These are phyloP conservation scores for Apis florea DNA, from an alignment of 1,140 invertebrate species.

Conservation along the genomic window DNA sequence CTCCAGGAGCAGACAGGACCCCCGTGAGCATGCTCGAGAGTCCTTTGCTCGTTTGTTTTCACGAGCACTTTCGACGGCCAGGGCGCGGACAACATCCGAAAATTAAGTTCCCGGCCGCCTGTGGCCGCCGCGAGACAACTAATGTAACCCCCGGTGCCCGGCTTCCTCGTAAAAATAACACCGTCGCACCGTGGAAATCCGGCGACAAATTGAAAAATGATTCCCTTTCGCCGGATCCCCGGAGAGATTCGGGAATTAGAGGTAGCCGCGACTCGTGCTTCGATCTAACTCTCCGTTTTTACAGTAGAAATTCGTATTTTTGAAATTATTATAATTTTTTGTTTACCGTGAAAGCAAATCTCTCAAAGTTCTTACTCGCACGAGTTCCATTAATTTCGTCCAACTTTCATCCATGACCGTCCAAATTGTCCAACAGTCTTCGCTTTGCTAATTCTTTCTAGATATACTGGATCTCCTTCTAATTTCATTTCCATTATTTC, in stretches of 20 bases:
- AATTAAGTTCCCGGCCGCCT: constrained; percentile 55
- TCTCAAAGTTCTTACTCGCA: too few species aligned
- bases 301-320: too few species aligned
- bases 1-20: neutral
- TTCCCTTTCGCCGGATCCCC: neutral
- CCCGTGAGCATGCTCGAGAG: constrained; percentile 14
- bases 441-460: too few species aligned
- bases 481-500: too few species aligned
- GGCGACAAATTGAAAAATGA: constrained; percentile 58
- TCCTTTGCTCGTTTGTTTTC: constrained; percentile 20
- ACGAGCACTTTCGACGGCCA: constrained; percentile 13
- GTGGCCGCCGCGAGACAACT: constrained; percentile 28
- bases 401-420: too few species aligned
- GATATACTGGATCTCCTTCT: too few species aligned
- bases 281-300: neutral
- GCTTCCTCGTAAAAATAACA: constrained; percentile 53
- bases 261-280: neutral
- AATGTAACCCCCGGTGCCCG: constrained; percentile 33
- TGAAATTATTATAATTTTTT: too few species aligned
- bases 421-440: too few species aligned
- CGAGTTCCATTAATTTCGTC: too few species aligned
- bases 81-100: constrained; percentile 35
- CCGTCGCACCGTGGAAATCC: constrained; percentile 3
- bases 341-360: too few species aligned
- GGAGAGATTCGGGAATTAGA: neutral